phyloP scores from a whole-genome alignment of 2,888 invertebrate genomes.

The Drosophila mayaguana region DNA sequence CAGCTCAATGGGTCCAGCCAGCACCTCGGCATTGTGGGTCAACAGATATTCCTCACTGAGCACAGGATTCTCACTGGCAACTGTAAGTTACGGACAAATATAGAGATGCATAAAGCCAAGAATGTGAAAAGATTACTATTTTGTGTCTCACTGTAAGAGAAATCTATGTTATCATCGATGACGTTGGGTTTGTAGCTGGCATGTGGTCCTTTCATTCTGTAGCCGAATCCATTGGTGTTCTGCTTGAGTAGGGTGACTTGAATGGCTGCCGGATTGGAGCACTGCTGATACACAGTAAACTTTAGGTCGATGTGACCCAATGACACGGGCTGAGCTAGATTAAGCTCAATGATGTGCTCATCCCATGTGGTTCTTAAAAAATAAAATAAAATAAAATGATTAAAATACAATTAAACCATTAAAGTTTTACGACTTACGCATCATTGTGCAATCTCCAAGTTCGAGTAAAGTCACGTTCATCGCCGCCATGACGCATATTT shows the following conservation, averaged over 20 bases:
- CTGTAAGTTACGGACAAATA: slow-evolving; percentile 49
- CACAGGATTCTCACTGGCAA: slow-evolving; percentile 89
- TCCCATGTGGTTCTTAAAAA: slow-evolving; percentile 91
- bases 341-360: slow-evolving; percentile 95
- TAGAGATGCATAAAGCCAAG: not conserved
- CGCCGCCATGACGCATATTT: slow-evolving; percentile 88
- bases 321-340: slow-evolving; percentile 91
- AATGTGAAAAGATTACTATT: not conserved
- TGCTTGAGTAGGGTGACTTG: slow-evolving; percentile 90
- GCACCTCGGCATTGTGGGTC: slow-evolving; percentile 94
- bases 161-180: slow-evolving; percentile 83
- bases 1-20: slow-evolving; percentile 95
- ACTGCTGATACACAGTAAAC: slow-evolving; percentile 92
- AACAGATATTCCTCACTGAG: slow-evolving; percentile 92
- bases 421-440: slow-evolving; percentile 86
- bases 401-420: slow-evolving; percentile 1
- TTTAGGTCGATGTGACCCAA: slow-evolving; percentile 96
- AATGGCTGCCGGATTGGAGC: slow-evolving; percentile 91
- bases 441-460: slow-evolving; percentile 96
- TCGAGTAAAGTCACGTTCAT: slow-evolving; percentile 90
- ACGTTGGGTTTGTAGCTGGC: slow-evolving; percentile 83
- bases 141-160: slow-evolving; percentile 62
- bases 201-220: slow-evolving; percentile 86
- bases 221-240: slow-evolving; percentile 89
- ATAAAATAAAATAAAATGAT: not conserved